Evolutionary conservation across 1,140 invertebrate genomes (phyloP), one percentile per base, ranked within the genome.

Genomic region (Drosophila grimshawi): DNA sequence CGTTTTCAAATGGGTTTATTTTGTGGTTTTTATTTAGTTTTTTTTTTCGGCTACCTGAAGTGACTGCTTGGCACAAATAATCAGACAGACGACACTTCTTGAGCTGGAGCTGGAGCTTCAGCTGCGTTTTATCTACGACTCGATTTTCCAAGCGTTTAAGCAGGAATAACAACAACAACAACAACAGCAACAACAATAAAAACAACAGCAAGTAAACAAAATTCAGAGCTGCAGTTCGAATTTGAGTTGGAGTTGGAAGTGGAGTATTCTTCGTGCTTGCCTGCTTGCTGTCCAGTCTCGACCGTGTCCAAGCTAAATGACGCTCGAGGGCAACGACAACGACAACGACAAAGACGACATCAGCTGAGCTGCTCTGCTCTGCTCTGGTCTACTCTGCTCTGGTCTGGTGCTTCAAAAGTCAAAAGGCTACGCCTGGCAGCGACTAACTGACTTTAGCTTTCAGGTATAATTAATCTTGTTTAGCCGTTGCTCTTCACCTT

Each of bases 381-480:
- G 19, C 33, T n/a, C 32, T 51, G 6, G 32, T 10, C 55, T 10
- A 7, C 37, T n/a, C 27, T 43, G 55, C 37, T 55, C 39, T 35
- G 32, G 10, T 51, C 43, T 49, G 52, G 10, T 43, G 39, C 39
- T 30, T 80, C 67, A 86, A 78, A 80, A 88, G 83, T 89, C 83
- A 88, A 88, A 86, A 88, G 83, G 80, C 83, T 81, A 86, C 64
- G 74, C 57, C 52, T 65, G 76, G 63, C 68, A 66, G 68, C 83
- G 61, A 80, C 76, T 82, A 88, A 80, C 82, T 85, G 88, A 90
- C 88, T 86, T 88, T 77, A 74, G 80, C 83, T 90, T 88, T 86
- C 88, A 90, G 88, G 88, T 90, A 90, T 91, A 90, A 90, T 90
- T 90, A 90, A 91, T 90, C 88, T 90, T 90, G 88, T 90, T 90